Evolutionary conservation across 53 echinoderm and acorn worm genomes (phyloP), one percentile per base, ranked within the genome.

Genomic region (Hippasteria phrygiana): DNA sequence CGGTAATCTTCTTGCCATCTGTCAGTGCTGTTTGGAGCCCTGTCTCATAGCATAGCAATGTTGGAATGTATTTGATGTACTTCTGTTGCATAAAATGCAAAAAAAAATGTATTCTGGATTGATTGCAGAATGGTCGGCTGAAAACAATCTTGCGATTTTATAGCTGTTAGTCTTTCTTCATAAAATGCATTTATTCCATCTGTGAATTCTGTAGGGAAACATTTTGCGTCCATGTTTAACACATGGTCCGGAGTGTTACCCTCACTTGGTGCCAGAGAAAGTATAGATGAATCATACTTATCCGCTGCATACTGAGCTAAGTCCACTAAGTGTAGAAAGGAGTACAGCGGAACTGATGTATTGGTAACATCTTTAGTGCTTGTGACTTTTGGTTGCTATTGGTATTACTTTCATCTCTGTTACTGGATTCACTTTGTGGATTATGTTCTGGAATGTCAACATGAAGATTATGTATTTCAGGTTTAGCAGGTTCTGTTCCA

Each of bases 41-140:
- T n/a, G n/a, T n/a, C n/a, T n/a, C n/a, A n/a, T n/a, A n/a, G n/a
- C n/a, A n/a, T n/a, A n/a, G n/a, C n/a, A n/a, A n/a, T n/a, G n/a
- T n/a, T n/a, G n/a, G n/a, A n/a, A n/a, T n/a, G n/a, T n/a, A n/a
- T n/a, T n/a, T n/a, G n/a, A n/a, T n/a, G n/a, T n/a, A n/a, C n/a
- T n/a, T n/a, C n/a, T n/a, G n/a, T n/a, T n/a, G n/a, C n/a, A n/a
- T n/a, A n/a, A n/a, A n/a, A n/a, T n/a, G n/a, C n/a, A n/a, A 92
- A 71, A 90, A 86, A 92, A 94, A 33, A 94, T 87, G 26, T 87
- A 94, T 14, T 94, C 92, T 34, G 88, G 45, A 87, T 90, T 87
- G 14, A 77, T 43, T 6, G 90, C 92, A 92, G 89, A 92, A 18
- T 89, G 77, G 26, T 92, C 92, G 29, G 59, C 81, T 40, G 83